These are phyloP conservation scores for Hassar affinis DNA, from an alignment of 2,113 vertebrate genomes.

Conservation along the genomic window DNA sequence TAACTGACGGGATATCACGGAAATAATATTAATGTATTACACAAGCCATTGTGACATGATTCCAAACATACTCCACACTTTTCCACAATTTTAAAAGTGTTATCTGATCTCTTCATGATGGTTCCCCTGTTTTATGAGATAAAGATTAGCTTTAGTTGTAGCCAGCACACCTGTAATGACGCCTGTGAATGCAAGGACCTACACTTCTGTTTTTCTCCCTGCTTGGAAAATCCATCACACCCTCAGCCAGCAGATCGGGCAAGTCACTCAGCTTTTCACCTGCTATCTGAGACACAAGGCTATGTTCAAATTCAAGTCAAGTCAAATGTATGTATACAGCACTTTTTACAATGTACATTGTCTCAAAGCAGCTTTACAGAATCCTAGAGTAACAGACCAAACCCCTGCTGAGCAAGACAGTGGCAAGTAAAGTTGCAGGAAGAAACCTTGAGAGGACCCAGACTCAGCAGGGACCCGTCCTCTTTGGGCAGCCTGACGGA, in stretches of 20 bases:
- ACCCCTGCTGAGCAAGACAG: too few relatives aligned
- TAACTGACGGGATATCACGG: too few relatives aligned
- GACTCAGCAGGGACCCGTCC: too few relatives aligned
- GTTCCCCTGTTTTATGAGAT: neutral
- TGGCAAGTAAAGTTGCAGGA: too few relatives aligned
- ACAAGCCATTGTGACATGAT: neutral
- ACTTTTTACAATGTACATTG: too few relatives aligned
- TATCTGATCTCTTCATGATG: neutral
- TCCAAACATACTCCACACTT: neutral
- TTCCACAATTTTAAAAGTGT: neutral
- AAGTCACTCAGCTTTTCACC: neutral
- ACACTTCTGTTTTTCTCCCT: neutral
- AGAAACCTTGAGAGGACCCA: too few relatives aligned
- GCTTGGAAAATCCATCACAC: neutral
- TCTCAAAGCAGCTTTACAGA: too few relatives aligned
- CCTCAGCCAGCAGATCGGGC: neutral
- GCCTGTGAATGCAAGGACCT: neutral
- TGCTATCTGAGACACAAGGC: neutral
- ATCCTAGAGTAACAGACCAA: too few relatives aligned
- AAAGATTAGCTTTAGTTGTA: neutral
- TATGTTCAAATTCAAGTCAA: too few relatives aligned
- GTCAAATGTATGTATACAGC: too few relatives aligned
- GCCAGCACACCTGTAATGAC: constrained; percentile 38
- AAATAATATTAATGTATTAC: neutral
- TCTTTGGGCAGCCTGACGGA: too few relatives aligned